These are phyloP conservation scores for Hofmannophila pseudospretella DNA, from an alignment of 2,888 invertebrate genomes.

Conservation along the genomic window DNA sequence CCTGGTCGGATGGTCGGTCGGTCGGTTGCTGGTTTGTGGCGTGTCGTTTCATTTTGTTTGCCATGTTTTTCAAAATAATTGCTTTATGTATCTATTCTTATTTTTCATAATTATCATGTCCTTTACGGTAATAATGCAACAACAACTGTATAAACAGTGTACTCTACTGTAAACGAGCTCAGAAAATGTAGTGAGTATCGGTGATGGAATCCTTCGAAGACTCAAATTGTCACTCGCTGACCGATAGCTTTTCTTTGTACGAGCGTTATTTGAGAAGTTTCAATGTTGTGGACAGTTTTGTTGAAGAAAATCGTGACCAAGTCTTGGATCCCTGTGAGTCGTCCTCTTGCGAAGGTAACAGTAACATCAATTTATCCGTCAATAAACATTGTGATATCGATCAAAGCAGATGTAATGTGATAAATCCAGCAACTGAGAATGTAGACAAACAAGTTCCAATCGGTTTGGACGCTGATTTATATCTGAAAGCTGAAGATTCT, in stretches of 20 bases:
- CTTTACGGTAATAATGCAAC: background rate
- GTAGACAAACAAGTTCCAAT: slow-evolving; percentile 33
- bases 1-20: too few relatives aligned
- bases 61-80: too few relatives aligned
- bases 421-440: slow-evolving; percentile 36
- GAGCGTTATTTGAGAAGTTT: slow-evolving; percentile 70
- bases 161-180: background rate
- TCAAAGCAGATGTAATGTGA: slow-evolving; percentile 35
- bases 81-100: too few relatives aligned
- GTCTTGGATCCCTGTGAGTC: slow-evolving; percentile 34
- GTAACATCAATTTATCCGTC: slow-evolving; percentile 54
- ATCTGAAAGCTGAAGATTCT: slow-evolving; percentile 41
- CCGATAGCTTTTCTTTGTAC: slow-evolving; percentile 68
- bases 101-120: too few relatives aligned
- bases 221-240: slow-evolving; percentile 66
- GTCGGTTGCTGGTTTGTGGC: too few relatives aligned
- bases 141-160: background rate
- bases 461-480: slow-evolving; percentile 40
- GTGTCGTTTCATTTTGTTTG: too few relatives aligned
- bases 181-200: slow-evolving; percentile 26
- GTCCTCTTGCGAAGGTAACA: slow-evolving; percentile 50
- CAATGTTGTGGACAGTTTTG: slow-evolving; percentile 51
- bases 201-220: slow-evolving; percentile 71
- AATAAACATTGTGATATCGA: slow-evolving; percentile 43
- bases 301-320: slow-evolving; percentile 32